A percentile compares a stretch with the other conserved stretches of the same genome.
These are phyloP conservation scores for Athene noctua DNA, from an alignment of 2,113 vertebrate genomes.

Conservation along the genomic window DNA sequence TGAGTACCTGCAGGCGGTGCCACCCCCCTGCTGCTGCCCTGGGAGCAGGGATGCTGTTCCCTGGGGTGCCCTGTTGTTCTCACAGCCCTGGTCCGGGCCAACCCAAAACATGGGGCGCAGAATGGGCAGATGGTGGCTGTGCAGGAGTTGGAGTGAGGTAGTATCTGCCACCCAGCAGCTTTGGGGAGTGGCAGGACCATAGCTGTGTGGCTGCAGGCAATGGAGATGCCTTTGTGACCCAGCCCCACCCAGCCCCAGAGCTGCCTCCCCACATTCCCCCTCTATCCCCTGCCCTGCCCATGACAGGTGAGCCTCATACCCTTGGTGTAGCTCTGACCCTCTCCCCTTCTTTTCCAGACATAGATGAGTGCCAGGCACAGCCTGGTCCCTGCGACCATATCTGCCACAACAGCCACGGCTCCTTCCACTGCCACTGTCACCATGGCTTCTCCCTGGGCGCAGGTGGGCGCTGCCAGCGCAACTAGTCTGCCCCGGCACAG, in stretches of 20 bases:
- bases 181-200: neutral
- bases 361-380: conserved; percentile 38
- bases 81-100: neutral
- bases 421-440: conserved; percentile 54
- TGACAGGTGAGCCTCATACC: accelerated
- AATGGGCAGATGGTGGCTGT: neutral
- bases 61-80: neutral
- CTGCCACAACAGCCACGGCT: conserved; percentile 49
- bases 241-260: neutral
- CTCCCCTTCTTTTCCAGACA: conserved; percentile 24
- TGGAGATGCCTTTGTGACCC: neutral
- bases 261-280: no score
- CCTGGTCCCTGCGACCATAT: conserved; percentile 14
- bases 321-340: neutral
- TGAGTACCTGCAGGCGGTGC: neutral
- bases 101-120: neutral
- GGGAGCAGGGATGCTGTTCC: neutral
- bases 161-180: neutral
- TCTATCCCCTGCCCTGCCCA: neutral
- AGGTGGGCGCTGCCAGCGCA: neutral
- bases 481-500: neutral
- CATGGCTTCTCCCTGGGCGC: neutral
- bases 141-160: neutral
- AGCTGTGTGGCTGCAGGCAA: neutral
- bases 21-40: neutral